A percentile compares a stretch with the other conserved stretches of the same genome.
These are phyloP conservation scores for Australoheros scitulus DNA, from an alignment of 2,113 vertebrate genomes.

Conservation along the genomic window DNA sequence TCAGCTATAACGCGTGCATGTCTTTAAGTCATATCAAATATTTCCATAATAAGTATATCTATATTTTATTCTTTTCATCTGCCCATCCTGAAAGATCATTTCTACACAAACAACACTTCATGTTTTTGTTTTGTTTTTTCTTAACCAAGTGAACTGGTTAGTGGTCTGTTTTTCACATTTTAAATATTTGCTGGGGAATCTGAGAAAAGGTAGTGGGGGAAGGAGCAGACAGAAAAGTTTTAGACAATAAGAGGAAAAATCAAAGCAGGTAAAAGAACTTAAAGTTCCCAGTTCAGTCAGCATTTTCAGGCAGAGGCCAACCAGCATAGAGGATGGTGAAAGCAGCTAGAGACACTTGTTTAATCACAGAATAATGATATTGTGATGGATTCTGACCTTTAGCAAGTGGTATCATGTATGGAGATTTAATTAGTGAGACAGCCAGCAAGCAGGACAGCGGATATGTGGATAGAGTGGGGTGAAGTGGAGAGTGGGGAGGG, in stretches of 20 bases:
- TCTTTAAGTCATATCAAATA: not conserved
- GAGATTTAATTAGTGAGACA: slow-evolving; percentile 79
- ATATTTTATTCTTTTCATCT: not conserved
- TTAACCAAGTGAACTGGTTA: not conserved
- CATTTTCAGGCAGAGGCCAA: slow-evolving; percentile 14
- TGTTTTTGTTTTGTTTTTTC: not conserved
- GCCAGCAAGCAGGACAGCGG: slow-evolving; percentile 55
- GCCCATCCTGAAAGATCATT: not conserved
- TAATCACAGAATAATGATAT: slow-evolving; percentile 79
- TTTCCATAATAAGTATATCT: not conserved
- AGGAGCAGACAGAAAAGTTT: not conserved
- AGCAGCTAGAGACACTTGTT: slow-evolving; percentile 64
- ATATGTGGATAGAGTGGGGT: slow-evolving; percentile 70
- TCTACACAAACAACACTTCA: not conserved
- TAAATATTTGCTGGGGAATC: too few species aligned
- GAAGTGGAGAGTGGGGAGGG: slow-evolving; percentile 25
- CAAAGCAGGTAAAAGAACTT: not conserved
- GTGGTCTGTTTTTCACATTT: too few species aligned
- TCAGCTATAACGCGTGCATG: too few species aligned
- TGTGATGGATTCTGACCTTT: slow-evolving; percentile 83
- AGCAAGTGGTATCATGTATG: slow-evolving; percentile 76
- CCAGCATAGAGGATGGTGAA: slow-evolving; percentile 12
- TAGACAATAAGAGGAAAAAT: not conserved
- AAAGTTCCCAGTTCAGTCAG: not conserved
- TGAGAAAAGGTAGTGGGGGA: too few species aligned